phyloP scores from a whole-genome alignment of 2,113 vertebrate genomes.

The Salvelinus fontinalis region DNA sequence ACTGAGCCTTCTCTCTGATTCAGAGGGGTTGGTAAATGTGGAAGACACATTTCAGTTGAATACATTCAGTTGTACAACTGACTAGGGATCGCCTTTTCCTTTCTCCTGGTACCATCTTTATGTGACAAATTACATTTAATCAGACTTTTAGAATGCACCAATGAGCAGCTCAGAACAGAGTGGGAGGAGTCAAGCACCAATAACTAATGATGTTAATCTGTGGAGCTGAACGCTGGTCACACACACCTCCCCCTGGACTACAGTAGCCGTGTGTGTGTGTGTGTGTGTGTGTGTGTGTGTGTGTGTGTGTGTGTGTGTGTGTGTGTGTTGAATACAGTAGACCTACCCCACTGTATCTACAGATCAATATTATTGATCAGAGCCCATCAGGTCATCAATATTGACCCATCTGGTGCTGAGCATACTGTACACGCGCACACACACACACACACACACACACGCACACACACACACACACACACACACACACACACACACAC shows the following conservation, averaged over 20 bases:
- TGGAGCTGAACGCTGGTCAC: slow-evolving; percentile 54
- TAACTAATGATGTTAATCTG: slow-evolving; percentile 48
- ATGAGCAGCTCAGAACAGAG: too few relatives aligned
- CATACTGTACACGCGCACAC: slow-evolving; percentile 6
- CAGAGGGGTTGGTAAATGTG: background rate
- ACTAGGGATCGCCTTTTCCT: too few relatives aligned
- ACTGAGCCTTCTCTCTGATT: background rate
- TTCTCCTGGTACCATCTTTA: too few relatives aligned
- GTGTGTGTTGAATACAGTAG: slow-evolving; percentile 59
- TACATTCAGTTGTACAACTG: too few relatives aligned
- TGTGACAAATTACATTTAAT: too few relatives aligned
- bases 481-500: slow-evolving; percentile 13
- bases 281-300: slow-evolving; percentile 29
- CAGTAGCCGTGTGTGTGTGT: slow-evolving; percentile 43
- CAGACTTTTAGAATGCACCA: too few relatives aligned
- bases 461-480: slow-evolving; percentile 10
- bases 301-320: slow-evolving; percentile 22
- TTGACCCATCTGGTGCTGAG: slow-evolving; percentile 49
- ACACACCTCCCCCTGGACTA: slow-evolving; percentile 60
- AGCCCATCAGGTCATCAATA: slow-evolving; percentile 50
- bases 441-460: slow-evolving; percentile 19
- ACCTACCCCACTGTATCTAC: slow-evolving; percentile 60
- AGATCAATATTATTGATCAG: slow-evolving; percentile 64
- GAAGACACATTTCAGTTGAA: too few relatives aligned
- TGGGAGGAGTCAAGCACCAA: too few relatives aligned